Base-by-base conservation (phyloP, 2,797 vertebrate genomes). In the Lemur catta region DNA sequence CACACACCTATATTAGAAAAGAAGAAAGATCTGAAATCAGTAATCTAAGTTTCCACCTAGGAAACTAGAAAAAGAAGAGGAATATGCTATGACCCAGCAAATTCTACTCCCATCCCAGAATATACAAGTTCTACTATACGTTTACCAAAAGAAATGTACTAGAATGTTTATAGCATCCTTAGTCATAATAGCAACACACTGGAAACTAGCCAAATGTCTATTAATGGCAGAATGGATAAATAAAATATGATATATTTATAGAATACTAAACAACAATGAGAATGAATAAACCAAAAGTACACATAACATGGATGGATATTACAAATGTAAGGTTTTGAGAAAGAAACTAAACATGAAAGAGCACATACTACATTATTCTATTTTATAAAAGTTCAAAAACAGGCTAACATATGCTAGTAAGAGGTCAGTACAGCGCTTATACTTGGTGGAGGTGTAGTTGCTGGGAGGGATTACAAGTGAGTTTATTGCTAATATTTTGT, bases 281-380 rank as follows among this genome's bases (percentile, higher is more conserved):
- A 72, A 38, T 48, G n/a, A 84, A 43, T 1, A 88, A 65, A 13
- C 8, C 8, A 18, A 30, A 85, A 69, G 7, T 11, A 35, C 1
- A 46, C 0, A 2, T 0, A 3, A 50, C 59, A 12, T 1, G 2
- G 35, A 22, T 15, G 18, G 55, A 52, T n/a, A 69, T 59, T 30
- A 61, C n/a, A 75, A 67, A 35, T 30, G 26, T 67, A 41, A 20
- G 20, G 9, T 2, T 6, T 52, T 78, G 61, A 93, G 75, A 69
- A 43, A 69, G 52, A 81, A 55, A 33, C n/a, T 14, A 69, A 10
- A 12, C 22, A 30, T 71, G n/a, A 61, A 65, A 78, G n/a, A 63
- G 11, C 11, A 63, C 33, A 43, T 1, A 50, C 8, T 17, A 91
- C 18, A 6, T 50, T 38, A 14, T 59, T 61, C 30, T 69, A 12